Evolutionary conservation across 2,113 vertebrate species (phyloP).

Genomic region (Notiomystis cincta): DNA sequence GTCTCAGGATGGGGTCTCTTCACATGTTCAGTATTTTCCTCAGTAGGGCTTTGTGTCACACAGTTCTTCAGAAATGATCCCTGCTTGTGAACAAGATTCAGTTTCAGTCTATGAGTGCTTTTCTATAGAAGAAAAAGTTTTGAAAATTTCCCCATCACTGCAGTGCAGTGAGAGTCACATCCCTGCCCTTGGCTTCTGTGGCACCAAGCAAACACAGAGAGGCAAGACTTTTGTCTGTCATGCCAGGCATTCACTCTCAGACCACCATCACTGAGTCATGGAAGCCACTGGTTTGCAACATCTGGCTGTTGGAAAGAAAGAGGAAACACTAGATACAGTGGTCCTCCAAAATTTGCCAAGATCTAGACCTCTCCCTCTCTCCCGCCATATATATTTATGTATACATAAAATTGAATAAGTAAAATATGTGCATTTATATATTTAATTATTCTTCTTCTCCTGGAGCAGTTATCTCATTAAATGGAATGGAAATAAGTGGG

Average conservation of each 20-base stretch:
- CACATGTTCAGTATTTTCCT: background rate
- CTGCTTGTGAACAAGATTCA: fast-evolving
- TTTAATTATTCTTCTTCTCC: background rate
- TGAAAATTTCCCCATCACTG: background rate
- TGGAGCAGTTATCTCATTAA: background rate
- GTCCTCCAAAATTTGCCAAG: background rate
- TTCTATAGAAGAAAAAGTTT: background rate
- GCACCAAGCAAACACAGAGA: background rate
- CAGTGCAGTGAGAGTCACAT: fast-evolving
- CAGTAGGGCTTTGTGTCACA: background rate
- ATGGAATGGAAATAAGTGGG: background rate
- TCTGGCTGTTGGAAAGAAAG: background rate
- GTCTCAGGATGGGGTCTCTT: background rate
- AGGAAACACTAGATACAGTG: too few relatives aligned
- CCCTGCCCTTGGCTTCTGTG: background rate
- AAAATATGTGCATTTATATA: background rate
- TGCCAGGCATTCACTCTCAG: fast-evolving
- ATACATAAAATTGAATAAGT: background rate
- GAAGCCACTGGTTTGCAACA: background rate
- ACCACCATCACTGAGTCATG: too few relatives aligned
- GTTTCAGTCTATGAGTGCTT: background rate
- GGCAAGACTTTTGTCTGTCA: background rate
- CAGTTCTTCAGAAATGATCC: background rate
- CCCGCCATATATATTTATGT: background rate
- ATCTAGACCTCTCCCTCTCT: background rate